These are phyloP conservation scores for Saccopteryx bilineata DNA, from an alignment of 2,113 vertebrate genomes.

Conservation along the genomic window DNA sequence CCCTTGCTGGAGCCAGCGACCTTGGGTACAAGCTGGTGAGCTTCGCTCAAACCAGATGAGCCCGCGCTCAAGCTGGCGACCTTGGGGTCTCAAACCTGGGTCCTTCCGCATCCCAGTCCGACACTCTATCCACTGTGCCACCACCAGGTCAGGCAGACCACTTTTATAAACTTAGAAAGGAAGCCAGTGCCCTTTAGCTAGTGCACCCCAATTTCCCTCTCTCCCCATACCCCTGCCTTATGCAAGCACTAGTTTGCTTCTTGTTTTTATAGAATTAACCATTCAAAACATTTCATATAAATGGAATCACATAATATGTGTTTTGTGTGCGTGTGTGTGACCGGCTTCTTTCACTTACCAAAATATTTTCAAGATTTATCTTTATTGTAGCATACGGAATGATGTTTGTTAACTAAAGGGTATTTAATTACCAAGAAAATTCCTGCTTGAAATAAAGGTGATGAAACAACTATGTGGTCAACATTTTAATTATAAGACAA, in stretches of 20 bases:
- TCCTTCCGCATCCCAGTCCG: too few relatives aligned
- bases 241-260: neutral
- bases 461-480: neutral
- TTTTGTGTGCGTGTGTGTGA: neutral
- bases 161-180: neutral
- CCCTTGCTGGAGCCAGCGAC: too few relatives aligned
- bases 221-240: neutral
- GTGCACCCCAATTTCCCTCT: neutral
- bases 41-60: too few relatives aligned
- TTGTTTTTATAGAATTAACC: neutral
- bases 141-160: too few relatives aligned
- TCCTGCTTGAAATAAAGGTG: neutral
- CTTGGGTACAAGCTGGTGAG: too few relatives aligned
- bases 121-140: too few relatives aligned
- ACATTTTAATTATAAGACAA: constrained; percentile 19
- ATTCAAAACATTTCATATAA: neutral
- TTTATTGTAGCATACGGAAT: neutral
- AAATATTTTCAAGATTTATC: neutral
- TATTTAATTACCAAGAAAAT: constrained; percentile 8
- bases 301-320: neutral
- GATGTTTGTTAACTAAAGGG: neutral
- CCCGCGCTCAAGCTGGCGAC: too few relatives aligned
- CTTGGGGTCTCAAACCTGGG: too few relatives aligned
- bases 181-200: neutral
- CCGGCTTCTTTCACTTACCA: neutral